Conservation (phyloP, 2,888 invertebrate genomes). For the Cataglyphis livida region DNA sequence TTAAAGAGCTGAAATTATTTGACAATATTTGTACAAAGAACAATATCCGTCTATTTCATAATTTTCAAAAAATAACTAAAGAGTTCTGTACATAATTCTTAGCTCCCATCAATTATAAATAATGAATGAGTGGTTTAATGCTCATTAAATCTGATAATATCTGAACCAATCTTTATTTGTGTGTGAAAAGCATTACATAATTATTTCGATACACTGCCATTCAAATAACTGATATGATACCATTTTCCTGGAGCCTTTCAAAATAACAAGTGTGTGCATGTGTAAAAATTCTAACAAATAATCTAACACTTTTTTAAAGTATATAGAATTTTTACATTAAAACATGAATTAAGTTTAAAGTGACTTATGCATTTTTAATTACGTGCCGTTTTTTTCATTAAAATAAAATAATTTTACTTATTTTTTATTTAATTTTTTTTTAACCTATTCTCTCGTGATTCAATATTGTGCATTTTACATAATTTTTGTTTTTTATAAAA, state of each 20-base stretch:
- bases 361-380: slow-evolving; percentile 7
- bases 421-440: too few species aligned
- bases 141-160: slow-evolving; percentile 43
- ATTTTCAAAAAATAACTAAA: slow-evolving; percentile 65
- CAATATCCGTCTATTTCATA: slow-evolving; percentile 71
- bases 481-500: slow-evolving; percentile 17
- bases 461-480: neutral
- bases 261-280: neutral
- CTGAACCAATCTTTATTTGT: slow-evolving; percentile 49
- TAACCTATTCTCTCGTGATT: neutral
- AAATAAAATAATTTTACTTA: slow-evolving; percentile 26
- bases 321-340: slow-evolving; percentile 5
- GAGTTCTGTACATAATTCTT: slow-evolving; percentile 73
- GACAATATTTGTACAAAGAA: slow-evolving; percentile 75
- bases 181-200: neutral
- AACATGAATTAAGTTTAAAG: neutral
- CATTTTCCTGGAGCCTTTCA: neutral
- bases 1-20: slow-evolving; percentile 82
- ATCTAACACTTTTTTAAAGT: neutral
- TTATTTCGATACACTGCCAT: slow-evolving; percentile 30
- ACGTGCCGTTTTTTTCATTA: slow-evolving; percentile 18
- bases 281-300: slow-evolving; percentile 13
- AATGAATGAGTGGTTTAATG: slow-evolving; percentile 62
- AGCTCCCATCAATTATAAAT: slow-evolving; percentile 69
- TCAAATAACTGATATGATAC: neutral